phyloP scores from a whole-genome alignment of 2,113 vertebrate species.

The Mastomys coucha region DNA sequence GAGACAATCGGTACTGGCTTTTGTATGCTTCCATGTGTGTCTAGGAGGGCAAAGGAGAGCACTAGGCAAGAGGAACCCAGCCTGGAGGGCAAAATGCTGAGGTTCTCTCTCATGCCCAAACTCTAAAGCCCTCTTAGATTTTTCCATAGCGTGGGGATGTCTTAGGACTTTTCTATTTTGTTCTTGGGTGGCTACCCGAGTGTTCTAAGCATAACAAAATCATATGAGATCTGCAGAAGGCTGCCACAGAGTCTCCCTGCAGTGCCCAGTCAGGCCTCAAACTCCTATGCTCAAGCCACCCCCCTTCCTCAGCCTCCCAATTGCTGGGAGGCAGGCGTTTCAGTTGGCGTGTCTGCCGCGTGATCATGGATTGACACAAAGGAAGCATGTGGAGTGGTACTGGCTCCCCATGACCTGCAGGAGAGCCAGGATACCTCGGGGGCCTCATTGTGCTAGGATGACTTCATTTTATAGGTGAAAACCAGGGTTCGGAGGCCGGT shows the following conservation, averaged over 20 bases:
- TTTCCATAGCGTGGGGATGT: background rate
- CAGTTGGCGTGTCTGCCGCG: background rate
- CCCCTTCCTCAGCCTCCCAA: background rate
- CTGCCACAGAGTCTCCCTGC: background rate
- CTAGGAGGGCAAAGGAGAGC: background rate
- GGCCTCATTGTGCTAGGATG: background rate
- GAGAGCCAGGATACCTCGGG: background rate
- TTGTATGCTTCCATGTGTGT: background rate
- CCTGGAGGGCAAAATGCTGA: fast-evolving
- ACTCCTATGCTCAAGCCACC: background rate
- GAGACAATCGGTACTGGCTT: background rate
- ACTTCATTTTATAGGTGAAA: background rate
- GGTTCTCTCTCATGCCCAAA: background rate
- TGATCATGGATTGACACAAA: background rate
- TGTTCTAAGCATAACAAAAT: background rate
- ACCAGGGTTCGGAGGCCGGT: background rate
- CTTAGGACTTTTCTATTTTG: background rate
- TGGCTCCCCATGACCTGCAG: background rate
- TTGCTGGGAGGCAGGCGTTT: background rate
- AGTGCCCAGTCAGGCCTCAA: background rate
- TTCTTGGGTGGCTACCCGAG: background rate
- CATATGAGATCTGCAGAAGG: background rate
- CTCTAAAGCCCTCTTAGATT: background rate
- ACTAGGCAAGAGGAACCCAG: background rate
- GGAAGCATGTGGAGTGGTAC: background rate